phyloP scores from a whole-genome alignment of 2,888 invertebrate genomes.

The Gandaritis pyraliata region DNA sequence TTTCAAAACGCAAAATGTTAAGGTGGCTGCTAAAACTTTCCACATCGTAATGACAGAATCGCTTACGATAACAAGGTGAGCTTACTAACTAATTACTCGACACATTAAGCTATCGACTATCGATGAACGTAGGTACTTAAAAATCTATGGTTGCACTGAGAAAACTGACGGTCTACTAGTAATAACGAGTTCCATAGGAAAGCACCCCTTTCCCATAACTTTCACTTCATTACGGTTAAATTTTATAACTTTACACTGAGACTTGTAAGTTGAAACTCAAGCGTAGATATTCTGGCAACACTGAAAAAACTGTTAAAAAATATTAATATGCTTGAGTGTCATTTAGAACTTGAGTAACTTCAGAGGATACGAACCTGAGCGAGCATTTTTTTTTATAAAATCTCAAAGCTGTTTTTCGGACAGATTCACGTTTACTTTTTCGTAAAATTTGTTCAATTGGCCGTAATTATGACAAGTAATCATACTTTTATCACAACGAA shows the following conservation, averaged over 20 bases:
- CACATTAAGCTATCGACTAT: constrained; percentile 25
- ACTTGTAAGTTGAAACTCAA: no score
- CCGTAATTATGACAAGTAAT: background rate
- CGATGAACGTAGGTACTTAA: constrained; percentile 9
- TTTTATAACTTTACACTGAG: constrained; percentile 2
- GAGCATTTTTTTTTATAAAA: no score
- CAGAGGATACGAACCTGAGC: no score
- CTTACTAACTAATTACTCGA: constrained; percentile 28
- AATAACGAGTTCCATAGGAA: constrained; percentile 41
- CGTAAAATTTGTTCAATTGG: background rate
- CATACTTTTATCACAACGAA: background rate
- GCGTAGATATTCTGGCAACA: no score
- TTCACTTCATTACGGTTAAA: constrained; percentile 22
- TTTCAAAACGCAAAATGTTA: background rate
- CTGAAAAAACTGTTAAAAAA: no score
- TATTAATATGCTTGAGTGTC: no score
- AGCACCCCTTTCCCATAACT: constrained; percentile 28
- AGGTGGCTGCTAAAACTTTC: constrained; percentile 29
- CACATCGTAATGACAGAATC: constrained; percentile 36
- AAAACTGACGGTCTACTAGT: constrained; percentile 49
- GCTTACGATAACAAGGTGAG: constrained; percentile 37
- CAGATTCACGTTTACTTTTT: no score
- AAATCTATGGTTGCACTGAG: constrained; percentile 48
- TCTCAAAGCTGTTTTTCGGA: no score
- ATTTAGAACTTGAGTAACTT: no score